A percentile compares a stretch with the other conserved stretches of the same genome.
Evolutionary conservation across 2,113 vertebrate species (phyloP).

Genomic region (Microtus richardsoni): DNA sequence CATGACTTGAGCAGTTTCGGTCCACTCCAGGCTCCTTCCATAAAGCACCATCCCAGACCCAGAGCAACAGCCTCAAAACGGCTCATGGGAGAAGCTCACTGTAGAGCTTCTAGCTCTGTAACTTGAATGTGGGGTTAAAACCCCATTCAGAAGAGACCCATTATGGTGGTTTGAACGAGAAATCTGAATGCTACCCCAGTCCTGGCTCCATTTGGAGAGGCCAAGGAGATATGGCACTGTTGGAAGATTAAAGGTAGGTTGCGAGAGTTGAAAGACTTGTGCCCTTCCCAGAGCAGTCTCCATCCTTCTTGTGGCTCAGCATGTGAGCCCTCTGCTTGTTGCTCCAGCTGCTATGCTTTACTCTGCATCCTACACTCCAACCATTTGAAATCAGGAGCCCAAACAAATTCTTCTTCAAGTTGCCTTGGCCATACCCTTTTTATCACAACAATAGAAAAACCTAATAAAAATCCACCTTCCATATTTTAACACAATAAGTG

Average conservation of each 20-base stretch:
- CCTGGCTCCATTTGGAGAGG: too few species aligned
- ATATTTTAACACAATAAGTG: constrained; percentile 26
- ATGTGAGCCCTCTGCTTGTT: background rate
- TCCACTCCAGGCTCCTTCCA: background rate
- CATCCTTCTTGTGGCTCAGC: background rate
- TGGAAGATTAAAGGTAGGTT: background rate
- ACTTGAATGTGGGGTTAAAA: background rate
- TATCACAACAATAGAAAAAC: background rate
- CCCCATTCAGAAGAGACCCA: background rate
- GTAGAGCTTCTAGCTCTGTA: background rate
- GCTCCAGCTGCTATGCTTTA: background rate
- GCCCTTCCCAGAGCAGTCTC: background rate
- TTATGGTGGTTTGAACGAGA: background rate
- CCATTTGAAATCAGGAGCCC: background rate
- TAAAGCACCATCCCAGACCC: background rate
- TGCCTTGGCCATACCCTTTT: background rate
- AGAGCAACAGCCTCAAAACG: background rate
- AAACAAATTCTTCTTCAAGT: background rate
- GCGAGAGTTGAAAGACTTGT: background rate
- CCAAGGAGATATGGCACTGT: too few species aligned
- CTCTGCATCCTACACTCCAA: background rate
- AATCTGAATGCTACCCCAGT: background rate
- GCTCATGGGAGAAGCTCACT: background rate
- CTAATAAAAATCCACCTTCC: background rate
- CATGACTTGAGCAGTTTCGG: background rate